These are phyloP conservation scores for Phrynocephalus vlangalii DNA, from an alignment of 2,797 vertebrate species.

Conservation along the genomic window DNA sequence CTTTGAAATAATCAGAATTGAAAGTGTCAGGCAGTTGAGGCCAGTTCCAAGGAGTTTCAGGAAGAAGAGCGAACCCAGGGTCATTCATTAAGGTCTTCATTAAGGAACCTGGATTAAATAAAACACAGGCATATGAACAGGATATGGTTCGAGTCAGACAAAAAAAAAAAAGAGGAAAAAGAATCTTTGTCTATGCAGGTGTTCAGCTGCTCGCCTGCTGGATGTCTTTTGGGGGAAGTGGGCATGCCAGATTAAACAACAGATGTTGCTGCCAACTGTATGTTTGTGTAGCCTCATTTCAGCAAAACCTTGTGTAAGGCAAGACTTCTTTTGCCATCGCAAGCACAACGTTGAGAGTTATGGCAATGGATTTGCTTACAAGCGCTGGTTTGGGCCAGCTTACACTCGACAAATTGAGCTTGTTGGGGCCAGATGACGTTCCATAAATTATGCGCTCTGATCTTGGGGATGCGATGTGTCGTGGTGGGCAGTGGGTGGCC, in stretches of 20 bases:
- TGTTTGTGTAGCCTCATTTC: slow-evolving; percentile 39
- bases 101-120: slow-evolving; percentile 18
- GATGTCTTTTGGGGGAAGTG: slow-evolving; percentile 15
- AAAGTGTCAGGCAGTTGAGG: slow-evolving; percentile 32
- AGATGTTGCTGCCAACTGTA: neutral
- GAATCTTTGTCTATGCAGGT: slow-evolving; percentile 37
- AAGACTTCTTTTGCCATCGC: rapidly evolving
- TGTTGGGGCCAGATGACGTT: neutral
- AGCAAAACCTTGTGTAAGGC: slow-evolving; percentile 22
- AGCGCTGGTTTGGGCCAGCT: neutral
- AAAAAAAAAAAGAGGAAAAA: neutral
- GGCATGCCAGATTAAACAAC: slow-evolving; percentile 9
- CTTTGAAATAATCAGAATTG: slow-evolving; percentile 50
- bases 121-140: slow-evolving; percentile 8
- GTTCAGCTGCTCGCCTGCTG: slow-evolving; percentile 24
- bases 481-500: too few relatives aligned
- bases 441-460: too few relatives aligned
- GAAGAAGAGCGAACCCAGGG: slow-evolving; percentile 19
- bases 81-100: neutral
- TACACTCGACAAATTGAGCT: too few relatives aligned
- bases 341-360: slow-evolving; percentile 20
- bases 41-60: slow-evolving; percentile 53
- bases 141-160: neutral
- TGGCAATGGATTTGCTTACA: neutral
- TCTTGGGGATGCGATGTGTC: too few relatives aligned